Evolutionary conservation across 2,113 vertebrate genomes (phyloP), one percentile per base, ranked within the genome.

Genomic region (Anser brachyrhynchus): DNA sequence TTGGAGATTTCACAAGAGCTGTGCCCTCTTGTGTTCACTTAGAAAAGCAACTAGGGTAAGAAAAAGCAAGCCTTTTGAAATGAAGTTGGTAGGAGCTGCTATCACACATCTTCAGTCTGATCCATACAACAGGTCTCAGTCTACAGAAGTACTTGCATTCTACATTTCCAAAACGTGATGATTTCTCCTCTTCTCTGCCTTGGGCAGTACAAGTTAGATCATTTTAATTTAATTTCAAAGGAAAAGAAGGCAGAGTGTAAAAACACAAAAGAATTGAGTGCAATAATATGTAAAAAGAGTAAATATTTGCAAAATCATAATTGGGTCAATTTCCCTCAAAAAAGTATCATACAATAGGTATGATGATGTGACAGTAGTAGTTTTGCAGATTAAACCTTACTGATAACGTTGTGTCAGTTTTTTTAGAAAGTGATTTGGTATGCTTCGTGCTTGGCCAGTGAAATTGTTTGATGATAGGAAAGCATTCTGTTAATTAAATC

Each of bases 1-100:
- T 6, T n/a, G 41, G 83, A 73, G 46, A 26, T 25, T 59, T 79
- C 41, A 76, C 43, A 90, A 49, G 94, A 93, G 96, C 59, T 96
- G 64, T 96, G 97, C 97, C 97, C 97, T 97, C 97, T 97, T 92
- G 96, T 96, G 97, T 97, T 97, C 89, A 52, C 61, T 96, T 87
- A 77, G 78, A 89, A 97, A 87, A 97, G 62, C 76, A 94, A 76
- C 54, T 18, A 76, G 26, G 2, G 5, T 23, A 67, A 67, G 61
- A 55, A 89, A 81, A 75, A 78, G 31, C 39, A 44, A 75, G 4
- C 23, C 18, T 51, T 17, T 15, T 25, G 41, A 81, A 89, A 35
- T 41, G 2, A 28, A 41, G 4, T 41, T 51, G 28, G 4, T 35
- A 67, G 43, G 35, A 76, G 19, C 16, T 21, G 26, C 41, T 43